Evolutionary conservation across 2,113 vertebrate genomes (phyloP), one percentile per base, ranked within the genome.

Genomic region (Anolis sagrei): DNA sequence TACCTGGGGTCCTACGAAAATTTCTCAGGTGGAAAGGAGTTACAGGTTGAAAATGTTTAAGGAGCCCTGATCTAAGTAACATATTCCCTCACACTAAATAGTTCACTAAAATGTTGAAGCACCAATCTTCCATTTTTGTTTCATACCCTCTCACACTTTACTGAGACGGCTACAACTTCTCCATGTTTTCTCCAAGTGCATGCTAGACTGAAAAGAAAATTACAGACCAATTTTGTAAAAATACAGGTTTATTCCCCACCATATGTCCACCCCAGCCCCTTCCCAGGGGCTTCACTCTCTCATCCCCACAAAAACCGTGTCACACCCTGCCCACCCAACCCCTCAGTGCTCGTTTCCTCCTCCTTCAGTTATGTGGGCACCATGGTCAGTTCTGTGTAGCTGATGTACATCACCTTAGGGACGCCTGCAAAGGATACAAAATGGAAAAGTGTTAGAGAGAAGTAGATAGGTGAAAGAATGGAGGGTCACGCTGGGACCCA

Each of bases 301-400:
- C 5, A 36, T 5, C 32, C 66, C 48, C 44, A 44, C 62, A n/a
- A 85, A 51, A 80, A 86, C 16, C n/a, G 61, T 58, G 23, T 34
- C 54, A 21, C 51, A 36, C 34, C 54, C 51, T 25, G 13, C 32
- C 70, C 72, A 27, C 13, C 6, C 27, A 54, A 4, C 10, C 58
- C 36, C 39, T 29, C 5, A 2, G 58, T 10, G 27, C 51, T 27
- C 25, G 23, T 36, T 51, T 54, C 77, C 78, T 64, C 74, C 70
- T 11, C 51, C 61, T 80, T 51, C 58, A 21, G 84, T 86, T 78
- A 86, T 86, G 84, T 81, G 84, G 84, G 78, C 58, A 74, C 84
- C 84, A 86, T 81, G 10, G 84, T 86, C n/a, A 86, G 84, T 80
- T 86, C 84, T 86, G 84, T 87, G 74, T 82, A 87, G 74, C 86